Conservation (phyloP, 2,888 invertebrate species). For the Prenolepis imparis region DNA sequence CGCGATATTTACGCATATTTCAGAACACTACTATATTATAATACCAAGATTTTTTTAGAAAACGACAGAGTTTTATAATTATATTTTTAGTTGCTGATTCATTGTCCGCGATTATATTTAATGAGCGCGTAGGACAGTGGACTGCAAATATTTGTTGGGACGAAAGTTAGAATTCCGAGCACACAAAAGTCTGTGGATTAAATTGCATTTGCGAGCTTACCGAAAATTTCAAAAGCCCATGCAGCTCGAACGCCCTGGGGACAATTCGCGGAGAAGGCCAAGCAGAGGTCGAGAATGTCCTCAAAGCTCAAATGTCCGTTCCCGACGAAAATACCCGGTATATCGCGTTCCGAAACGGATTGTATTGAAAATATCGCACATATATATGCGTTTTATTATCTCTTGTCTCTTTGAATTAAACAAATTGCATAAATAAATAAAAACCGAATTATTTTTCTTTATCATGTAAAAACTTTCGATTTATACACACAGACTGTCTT, state of each 20-base stretch:
- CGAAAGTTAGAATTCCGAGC: slow-evolving; percentile 26
- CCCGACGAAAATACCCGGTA: slow-evolving; percentile 92
- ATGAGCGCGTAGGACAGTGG: slow-evolving; percentile 8
- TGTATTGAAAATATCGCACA: slow-evolving; percentile 88
- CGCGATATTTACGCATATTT: background rate
- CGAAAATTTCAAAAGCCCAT: slow-evolving; percentile 93
- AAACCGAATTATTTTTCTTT: slow-evolving; percentile 1
- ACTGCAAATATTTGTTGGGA: slow-evolving; percentile 36
- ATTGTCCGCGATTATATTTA: slow-evolving; percentile 6
- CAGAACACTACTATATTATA: background rate
- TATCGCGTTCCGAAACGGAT: slow-evolving; percentile 92
- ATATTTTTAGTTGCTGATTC: slow-evolving; percentile 7
- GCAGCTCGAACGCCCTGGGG: slow-evolving; percentile 91
- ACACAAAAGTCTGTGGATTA: slow-evolving; percentile 25
- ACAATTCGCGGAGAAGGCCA: slow-evolving; percentile 91
- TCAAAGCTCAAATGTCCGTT: slow-evolving; percentile 91
- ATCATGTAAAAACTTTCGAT: background rate
- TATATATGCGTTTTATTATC: slow-evolving; percentile 1
- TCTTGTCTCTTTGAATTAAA: background rate
- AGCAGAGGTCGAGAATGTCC: slow-evolving; percentile 92
- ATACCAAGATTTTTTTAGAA: background rate
- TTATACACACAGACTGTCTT: background rate
- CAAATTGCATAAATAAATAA: background rate
- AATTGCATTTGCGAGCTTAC: slow-evolving; percentile 85
- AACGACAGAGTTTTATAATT: slow-evolving; percentile 18